Conservation (phyloP, 37 sponge, comb jelly and placozoan genomes). For the Hexactinellida sp. region DNA sequence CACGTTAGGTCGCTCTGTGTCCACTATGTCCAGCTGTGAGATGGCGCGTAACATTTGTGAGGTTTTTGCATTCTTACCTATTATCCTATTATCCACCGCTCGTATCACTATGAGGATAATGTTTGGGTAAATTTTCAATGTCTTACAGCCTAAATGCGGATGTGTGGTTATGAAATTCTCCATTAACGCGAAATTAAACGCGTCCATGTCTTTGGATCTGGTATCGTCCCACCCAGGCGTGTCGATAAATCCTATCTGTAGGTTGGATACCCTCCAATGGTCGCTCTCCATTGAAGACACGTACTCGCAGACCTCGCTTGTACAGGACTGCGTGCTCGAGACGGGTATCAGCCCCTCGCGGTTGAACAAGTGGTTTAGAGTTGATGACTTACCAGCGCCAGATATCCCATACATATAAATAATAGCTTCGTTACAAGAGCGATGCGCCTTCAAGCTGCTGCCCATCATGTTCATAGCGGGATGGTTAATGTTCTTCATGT, state of each 20-base stretch:
- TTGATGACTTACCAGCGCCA: conserved; percentile 4
- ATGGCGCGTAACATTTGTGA: background rate
- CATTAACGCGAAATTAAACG: background rate
- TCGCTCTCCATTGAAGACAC: background rate
- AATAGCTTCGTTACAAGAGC: conserved; percentile 3
- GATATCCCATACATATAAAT: background rate
- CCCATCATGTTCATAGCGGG: conserved; percentile 12
- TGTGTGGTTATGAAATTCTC: conserved; percentile 4
- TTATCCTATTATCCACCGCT: background rate
- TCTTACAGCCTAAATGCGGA: background rate
- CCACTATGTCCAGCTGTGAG: background rate
- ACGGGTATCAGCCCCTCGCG: background rate
- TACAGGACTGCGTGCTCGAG: background rate
- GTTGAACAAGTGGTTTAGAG: background rate
- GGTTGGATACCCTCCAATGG: background rate
- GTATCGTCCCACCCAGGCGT: background rate
- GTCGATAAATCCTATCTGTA: conserved; percentile 10
- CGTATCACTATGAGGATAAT: background rate
- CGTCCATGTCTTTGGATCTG: background rate
- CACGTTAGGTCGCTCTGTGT: conserved; percentile 4
- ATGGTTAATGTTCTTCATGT: conserved; percentile 1
- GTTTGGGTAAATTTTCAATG: conserved; percentile 1
- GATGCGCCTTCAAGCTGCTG: background rate
- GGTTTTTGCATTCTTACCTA: background rate
- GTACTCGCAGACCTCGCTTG: background rate